Evolutionary conservation across 2,797 vertebrate genomes (phyloP).

Genomic region (Sibirionetta formosa): DNA sequence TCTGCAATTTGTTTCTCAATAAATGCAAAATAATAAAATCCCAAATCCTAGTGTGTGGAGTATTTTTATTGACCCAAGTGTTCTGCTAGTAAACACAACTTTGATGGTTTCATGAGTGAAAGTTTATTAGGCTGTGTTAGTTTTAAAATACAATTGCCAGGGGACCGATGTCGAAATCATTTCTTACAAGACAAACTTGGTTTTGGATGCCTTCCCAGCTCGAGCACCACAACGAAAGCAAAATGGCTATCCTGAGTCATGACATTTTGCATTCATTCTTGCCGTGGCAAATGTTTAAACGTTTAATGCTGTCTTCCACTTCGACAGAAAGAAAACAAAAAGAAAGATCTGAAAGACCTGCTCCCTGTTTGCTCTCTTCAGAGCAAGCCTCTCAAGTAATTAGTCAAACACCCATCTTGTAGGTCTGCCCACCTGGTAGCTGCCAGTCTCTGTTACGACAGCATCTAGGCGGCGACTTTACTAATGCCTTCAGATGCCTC

Average conservation of each 20-base stretch:
- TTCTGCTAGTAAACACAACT: constrained; percentile 73
- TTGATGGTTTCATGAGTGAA: constrained; percentile 67
- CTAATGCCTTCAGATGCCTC: neutral
- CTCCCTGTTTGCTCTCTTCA: neutral
- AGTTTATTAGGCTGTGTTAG: constrained; percentile 72
- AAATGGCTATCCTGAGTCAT: constrained; percentile 26
- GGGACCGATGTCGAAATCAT: constrained; percentile 58
- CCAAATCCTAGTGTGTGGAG: constrained; percentile 47
- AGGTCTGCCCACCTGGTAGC: neutral
- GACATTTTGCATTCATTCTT: constrained; percentile 8
- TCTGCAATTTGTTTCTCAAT: constrained; percentile 80
- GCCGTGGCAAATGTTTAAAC: neutral
- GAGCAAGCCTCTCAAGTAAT: neutral
- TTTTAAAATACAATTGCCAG: constrained; percentile 72
- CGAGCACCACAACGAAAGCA: constrained; percentile 28
- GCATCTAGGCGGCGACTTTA: neutral
- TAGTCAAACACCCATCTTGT: neutral
- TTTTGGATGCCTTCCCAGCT: constrained; percentile 65
- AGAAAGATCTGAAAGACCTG: neutral
- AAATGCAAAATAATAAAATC: constrained; percentile 80
- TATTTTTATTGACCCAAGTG: constrained; percentile 73
- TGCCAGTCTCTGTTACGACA: neutral
- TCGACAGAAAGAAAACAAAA: neutral
- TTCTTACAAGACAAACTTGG: constrained; percentile 56
- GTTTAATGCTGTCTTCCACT: neutral